Evolutionary conservation across 2,797 vertebrate genomes (phyloP), one percentile per base, ranked within the genome.

Genomic region (Nannoperca australis): DNA sequence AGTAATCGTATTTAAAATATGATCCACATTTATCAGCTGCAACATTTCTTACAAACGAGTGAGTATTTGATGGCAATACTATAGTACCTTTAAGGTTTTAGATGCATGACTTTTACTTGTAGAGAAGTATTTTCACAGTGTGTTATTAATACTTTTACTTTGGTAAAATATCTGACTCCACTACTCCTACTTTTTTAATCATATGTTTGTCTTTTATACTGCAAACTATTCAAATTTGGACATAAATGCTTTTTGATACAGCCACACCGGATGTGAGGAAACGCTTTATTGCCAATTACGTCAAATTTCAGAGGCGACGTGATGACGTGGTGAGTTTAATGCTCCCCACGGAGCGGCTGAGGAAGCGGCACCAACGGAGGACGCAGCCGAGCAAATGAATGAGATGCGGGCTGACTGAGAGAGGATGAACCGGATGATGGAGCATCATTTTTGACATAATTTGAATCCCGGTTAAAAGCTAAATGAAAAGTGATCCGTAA

Each of bases 261-360:
- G 14, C 1, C n/a, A 32, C 6, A 42, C 50, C 42, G 83, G 79
- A 90, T 51, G 76, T 84, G 60, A 83, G 32, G 60, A 61, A 50
- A 79, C 20, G 13, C 38, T 63, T 75, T 62, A 62, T 75, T 76
- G 74, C 68, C 64, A 73, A 87, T 95, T 93, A 96, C 95, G 95
- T 95, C 85, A 94, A 93, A 65, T 27, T 42, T 42, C 47, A 54
- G 45, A 72, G 85, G 85, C 64, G 90, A 90, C 96, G 96, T 94
- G 92, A 94, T 97, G 96, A 97, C 96, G 96, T 96, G 3, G 68
- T 50, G 77, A 87, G 83, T 88, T 93, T 95, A 94, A 95, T 89
- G 84, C 92, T 83, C 91, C 65, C 84, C 84, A 76, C 68, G 74
- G 93, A 83, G 89, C 80, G 15, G 64, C 24, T 27, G 24, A 27